Percentiles rank a stretch among this genome's conserved stretches.
These are phyloP conservation scores for Hipparchia semele DNA, from an alignment of 2,888 invertebrate genomes.

Conservation along the genomic window DNA sequence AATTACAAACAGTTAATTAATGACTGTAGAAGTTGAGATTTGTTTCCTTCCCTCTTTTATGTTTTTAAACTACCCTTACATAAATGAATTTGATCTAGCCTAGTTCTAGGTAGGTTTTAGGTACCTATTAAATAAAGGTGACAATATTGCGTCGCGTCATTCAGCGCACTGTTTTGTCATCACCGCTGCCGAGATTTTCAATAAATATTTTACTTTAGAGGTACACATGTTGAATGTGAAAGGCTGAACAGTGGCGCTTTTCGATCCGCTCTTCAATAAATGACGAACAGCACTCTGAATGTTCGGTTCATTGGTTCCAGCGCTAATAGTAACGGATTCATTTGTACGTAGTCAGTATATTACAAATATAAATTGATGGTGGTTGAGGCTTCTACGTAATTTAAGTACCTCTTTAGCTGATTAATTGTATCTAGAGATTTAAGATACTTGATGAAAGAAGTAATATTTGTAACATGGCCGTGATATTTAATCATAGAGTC, in stretches of 20 bases:
- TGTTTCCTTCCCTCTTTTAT: too few relatives aligned
- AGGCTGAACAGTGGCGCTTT: conserved; percentile 30
- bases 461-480: too few relatives aligned
- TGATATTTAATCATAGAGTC: too few relatives aligned
- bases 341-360: conserved; percentile 11
- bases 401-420: too few relatives aligned
- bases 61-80: too few relatives aligned
- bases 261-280: conserved; percentile 34
- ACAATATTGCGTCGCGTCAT: conserved; percentile 12
- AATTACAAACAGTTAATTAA: neutral
- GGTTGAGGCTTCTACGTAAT: neutral
- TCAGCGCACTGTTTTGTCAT: conserved; percentile 14
- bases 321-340: conserved; percentile 32
- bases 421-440: too few relatives aligned
- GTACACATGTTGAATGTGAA: conserved; percentile 29
- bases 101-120: too few relatives aligned
- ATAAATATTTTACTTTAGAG: conserved; percentile 28
- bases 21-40: too few relatives aligned
- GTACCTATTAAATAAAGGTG: neutral
- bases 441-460: too few relatives aligned
- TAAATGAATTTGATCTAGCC: too few relatives aligned
- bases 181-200: conserved; percentile 21
- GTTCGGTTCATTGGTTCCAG: conserved; percentile 34
- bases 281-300: conserved; percentile 35
- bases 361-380: conserved; percentile 6